Conservation (phyloP, 2,113 vertebrate species). For the Podiceps cristatus region DNA sequence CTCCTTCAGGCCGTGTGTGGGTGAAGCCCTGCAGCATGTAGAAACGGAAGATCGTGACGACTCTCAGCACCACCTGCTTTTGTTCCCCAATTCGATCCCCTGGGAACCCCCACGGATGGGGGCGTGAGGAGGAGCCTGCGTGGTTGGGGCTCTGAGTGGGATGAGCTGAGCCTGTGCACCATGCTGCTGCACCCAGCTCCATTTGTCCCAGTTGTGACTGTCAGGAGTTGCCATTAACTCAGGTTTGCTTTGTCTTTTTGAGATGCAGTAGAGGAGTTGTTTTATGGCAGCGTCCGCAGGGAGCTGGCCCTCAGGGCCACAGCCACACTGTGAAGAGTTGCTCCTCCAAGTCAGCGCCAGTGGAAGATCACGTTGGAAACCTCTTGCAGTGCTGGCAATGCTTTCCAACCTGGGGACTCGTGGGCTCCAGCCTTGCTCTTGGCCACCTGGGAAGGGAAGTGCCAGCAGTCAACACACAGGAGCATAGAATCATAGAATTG, state of each 20-base stretch:
- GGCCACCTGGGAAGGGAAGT: neutral
- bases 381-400: neutral
- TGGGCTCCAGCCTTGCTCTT: neutral
- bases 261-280: fast-evolving
- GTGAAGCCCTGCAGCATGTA: neutral
- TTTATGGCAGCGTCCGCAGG: neutral
- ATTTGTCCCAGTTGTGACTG: neutral
- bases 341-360: neutral
- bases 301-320: neutral
- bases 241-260: neutral
- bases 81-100: fast-evolving
- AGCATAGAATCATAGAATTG: too few relatives aligned
- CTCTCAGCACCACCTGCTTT: neutral
- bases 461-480: fast-evolving
- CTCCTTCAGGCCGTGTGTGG: neutral
- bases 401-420: fast-evolving
- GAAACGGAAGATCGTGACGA: neutral
- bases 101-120: fast-evolving
- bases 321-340: neutral
- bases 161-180: fast-evolving
- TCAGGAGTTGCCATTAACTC: neutral
- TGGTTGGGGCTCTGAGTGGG: fast-evolving
- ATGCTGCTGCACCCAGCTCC: neutral
- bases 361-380: neutral
- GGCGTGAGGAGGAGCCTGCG: neutral